Base-by-base conservation (phyloP, 2,797 vertebrate genomes). In the Clarias fuscus region DNA sequence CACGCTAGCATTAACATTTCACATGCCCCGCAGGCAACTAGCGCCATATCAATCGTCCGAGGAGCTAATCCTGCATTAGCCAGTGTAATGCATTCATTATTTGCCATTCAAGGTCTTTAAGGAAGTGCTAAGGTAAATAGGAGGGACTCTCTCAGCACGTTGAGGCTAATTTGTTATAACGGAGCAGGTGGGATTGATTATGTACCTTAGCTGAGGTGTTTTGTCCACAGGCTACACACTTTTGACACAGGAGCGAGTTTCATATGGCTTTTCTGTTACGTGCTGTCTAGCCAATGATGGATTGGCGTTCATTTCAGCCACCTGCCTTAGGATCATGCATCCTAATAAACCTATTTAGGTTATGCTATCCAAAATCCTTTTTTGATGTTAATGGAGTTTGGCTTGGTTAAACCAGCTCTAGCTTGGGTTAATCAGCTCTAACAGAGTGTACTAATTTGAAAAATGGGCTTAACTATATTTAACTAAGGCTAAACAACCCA, bases 11-110 rank as follows among this genome's bases (percentile, higher is more conserved):
- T 85, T 85, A 87, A 80, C 86, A 85, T 87, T 82, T 82, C 33
- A 84, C 78, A 61, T 72, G 70, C 86, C 86, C 77, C 15, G 59
- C 56, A 59, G 86, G 43, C 76, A 84, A 58, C 30, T 80, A 72
- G 82, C 22, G 15, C 40, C 48, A 56, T 76, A 82, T 76, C 73
- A 85, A 81, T 72, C 43, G 83, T 72, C 82, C 33, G n/a, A 30
- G 43, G 76, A 81, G 82, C 68, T 87, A 84, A 84, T 87, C 83
- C 81, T 76, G 83, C 83, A 76, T 85, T 85, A 87, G 86, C 86
- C 70, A 43, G 43, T 48, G 48, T 85, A 85, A 81, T 73, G 30
- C 82, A 87, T 87, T 70, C 43, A 87, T 87, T 87, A 87, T 87
- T 87, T 68, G 85, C 33, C 2, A 68, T 75, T n/a, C 61, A 30